A percentile compares a stretch with the other conserved stretches of the same genome.
Evolutionary conservation across 2,888 invertebrate species (phyloP).

Genomic region (Diadegma fenestrale): DNA sequence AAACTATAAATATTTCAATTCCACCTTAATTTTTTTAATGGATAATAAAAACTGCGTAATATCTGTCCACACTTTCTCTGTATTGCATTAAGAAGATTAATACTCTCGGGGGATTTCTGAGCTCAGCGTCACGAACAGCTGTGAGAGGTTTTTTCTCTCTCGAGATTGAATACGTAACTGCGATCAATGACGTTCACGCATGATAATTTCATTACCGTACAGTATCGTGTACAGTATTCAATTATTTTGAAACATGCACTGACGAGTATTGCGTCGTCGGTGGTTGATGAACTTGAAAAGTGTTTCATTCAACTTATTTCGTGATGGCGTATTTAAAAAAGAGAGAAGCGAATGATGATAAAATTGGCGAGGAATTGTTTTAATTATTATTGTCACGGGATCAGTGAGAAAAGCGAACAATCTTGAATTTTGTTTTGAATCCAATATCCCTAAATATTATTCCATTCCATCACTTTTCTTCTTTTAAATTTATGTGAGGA

Average conservation of each 20-base stretch:
- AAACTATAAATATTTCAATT: not conserved
- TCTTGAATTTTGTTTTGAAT: not conserved
- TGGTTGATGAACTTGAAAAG: not conserved
- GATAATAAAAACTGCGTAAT: not conserved
- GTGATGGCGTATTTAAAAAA: not conserved
- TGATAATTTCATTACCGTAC: constrained; percentile 13
- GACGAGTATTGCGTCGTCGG: constrained; percentile 7
- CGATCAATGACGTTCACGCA: constrained; percentile 22
- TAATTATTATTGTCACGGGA: not conserved
- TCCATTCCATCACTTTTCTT: not conserved
- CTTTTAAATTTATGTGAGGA: not conserved
- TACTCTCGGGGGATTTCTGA: constrained; percentile 3
- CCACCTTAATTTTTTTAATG: not conserved
- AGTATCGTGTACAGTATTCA: not conserved
- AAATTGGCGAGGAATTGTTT: not conserved
- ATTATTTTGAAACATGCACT: constrained; percentile 11
- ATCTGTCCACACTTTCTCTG: not conserved
- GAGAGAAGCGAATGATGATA: not conserved
- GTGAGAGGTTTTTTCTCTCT: not conserved
- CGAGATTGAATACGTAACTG: constrained; percentile 13
- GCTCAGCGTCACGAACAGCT: constrained; percentile 16
- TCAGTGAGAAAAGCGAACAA: not conserved
- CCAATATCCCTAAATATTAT: not conserved
- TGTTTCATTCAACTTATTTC: constrained; percentile 11
- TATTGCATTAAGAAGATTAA: not conserved